phyloP scores from a whole-genome alignment of 2,797 vertebrate genomes.

The Pteropus rufus region DNA sequence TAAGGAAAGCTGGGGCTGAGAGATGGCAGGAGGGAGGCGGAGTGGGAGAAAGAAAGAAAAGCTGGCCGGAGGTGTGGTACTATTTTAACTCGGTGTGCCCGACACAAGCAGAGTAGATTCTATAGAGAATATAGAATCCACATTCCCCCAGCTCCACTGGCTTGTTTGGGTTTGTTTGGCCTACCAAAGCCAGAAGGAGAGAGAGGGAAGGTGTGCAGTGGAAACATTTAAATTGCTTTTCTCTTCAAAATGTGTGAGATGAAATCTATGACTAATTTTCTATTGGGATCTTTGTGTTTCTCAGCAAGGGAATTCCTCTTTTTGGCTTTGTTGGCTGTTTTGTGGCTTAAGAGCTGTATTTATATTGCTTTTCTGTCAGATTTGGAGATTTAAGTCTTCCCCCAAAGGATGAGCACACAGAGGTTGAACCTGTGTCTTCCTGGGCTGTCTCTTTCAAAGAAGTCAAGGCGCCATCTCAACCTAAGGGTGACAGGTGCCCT shows the following conservation, averaged over 20 bases:
- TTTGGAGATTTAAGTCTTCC: not conserved
- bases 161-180: constrained; percentile 28
- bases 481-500: not conserved
- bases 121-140: not conserved
- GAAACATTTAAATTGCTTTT: not conserved
- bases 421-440: not conserved
- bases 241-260: not conserved
- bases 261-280: not conserved
- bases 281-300: not conserved
- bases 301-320: not conserved
- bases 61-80: not conserved
- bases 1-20: not conserved
- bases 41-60: not conserved
- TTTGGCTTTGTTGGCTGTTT: not conserved
- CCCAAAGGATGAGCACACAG: not conserved
- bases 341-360: not conserved
- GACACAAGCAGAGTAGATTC: not conserved
- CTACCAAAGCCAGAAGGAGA: constrained; percentile 16
- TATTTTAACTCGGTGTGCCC: not conserved
- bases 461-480: not conserved
- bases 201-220: not conserved
- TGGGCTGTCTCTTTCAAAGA: not conserved
- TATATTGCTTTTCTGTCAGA: not conserved
- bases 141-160: not conserved
- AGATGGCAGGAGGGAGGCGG: too few species aligned